Conservation (phyloP, 2,113 vertebrate genomes). For the Origma solitaria region DNA sequence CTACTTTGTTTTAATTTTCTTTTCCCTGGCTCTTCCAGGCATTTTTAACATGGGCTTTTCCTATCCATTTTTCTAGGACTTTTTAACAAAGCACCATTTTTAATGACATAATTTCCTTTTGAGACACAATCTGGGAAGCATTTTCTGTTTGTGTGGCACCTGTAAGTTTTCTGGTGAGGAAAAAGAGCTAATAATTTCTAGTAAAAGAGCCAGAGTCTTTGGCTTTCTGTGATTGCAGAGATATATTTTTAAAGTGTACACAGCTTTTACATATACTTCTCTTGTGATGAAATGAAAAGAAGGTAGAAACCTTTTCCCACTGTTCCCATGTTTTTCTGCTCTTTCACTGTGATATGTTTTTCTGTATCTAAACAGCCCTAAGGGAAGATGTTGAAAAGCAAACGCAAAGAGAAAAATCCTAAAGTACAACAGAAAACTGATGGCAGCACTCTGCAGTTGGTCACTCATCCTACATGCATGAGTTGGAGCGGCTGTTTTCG, state of each 20-base stretch:
- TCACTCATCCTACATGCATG: not conserved
- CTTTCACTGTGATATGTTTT: not conserved
- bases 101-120: not conserved
- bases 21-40: not conserved
- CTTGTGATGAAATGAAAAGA: not conserved
- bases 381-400: not conserved
- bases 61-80: not conserved
- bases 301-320: not conserved
- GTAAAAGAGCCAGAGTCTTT: not conserved
- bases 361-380: not conserved
- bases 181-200: not conserved
- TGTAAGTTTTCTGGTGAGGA: not conserved
- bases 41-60: not conserved
- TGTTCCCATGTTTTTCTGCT: not conserved
- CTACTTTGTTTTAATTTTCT: not conserved
- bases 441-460: not conserved
- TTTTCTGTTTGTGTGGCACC: not conserved
- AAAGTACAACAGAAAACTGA: not conserved
- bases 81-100: not conserved
- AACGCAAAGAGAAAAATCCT: not conserved
- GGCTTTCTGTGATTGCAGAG: not conserved
- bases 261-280: not conserved
- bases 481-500: not conserved
- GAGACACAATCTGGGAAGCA: not conserved
- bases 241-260: not conserved